These are phyloP conservation scores for Pachycephala philippinensis DNA, from an alignment of 2,113 vertebrate species.

Conservation along the genomic window DNA sequence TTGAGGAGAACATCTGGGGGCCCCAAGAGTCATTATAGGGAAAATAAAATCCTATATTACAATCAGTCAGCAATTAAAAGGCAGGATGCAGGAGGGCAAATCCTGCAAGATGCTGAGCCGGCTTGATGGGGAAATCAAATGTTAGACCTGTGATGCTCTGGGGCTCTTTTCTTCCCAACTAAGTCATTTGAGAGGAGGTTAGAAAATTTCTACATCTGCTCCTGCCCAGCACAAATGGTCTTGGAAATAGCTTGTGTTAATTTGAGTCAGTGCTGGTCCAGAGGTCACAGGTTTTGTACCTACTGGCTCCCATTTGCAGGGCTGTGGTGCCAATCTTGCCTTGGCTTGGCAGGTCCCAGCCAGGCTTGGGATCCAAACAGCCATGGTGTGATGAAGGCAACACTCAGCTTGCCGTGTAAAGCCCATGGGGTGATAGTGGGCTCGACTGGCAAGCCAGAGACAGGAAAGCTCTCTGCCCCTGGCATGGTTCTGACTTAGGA, in stretches of 20 bases:
- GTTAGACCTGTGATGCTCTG: not conserved
- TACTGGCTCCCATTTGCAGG: rapidly evolving
- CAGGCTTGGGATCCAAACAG: not conserved
- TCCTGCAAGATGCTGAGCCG: constrained; percentile 52
- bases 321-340: not conserved
- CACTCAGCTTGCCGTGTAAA: rapidly evolving
- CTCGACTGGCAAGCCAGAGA: rapidly evolving
- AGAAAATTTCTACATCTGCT: not conserved
- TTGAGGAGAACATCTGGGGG: constrained; percentile 64
- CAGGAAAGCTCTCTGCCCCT: not conserved
- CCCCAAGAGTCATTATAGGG: constrained; percentile 50
- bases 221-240: not conserved
- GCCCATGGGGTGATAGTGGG: rapidly evolving
- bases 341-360: not conserved
- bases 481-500: not conserved
- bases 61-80: constrained; percentile 63
- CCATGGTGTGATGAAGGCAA: not conserved
- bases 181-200: not conserved
- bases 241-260: not conserved
- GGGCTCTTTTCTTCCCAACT: not conserved
- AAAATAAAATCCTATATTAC: constrained; percentile 60
- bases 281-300: not conserved
- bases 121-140: constrained; percentile 30
- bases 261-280: not conserved
- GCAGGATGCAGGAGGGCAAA: constrained; percentile 39